phyloP scores from a whole-genome alignment of 2,797 vertebrate species.

The Phataginus tricuspis region DNA sequence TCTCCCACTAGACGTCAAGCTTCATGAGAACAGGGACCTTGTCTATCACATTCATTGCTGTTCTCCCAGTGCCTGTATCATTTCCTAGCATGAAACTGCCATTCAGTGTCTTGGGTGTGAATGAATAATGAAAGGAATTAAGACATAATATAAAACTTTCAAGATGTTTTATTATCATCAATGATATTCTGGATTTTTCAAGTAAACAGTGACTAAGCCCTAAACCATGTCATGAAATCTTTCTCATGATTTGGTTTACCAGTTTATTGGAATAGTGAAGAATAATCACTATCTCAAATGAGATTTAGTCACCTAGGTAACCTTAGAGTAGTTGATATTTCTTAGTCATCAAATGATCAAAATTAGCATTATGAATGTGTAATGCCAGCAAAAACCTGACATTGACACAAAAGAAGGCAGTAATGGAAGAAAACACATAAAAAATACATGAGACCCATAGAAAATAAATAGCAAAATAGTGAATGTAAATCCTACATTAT shows the following conservation, averaged over 20 bases:
- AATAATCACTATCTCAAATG: not conserved
- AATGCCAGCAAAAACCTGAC: not conserved
- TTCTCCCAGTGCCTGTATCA: not conserved
- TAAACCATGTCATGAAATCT: not conserved
- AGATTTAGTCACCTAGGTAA: not conserved
- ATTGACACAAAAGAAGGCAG: not conserved
- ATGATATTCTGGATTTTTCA: not conserved
- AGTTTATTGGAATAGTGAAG: not conserved
- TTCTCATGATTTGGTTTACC: not conserved
- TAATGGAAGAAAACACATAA: not conserved
- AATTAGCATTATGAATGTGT: not conserved
- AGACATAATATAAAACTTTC: not conserved
- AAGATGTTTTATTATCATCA: not conserved
- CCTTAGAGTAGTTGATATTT: not conserved
- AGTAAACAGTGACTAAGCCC: not conserved
- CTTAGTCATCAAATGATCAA: not conserved
- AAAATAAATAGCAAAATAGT: not conserved
- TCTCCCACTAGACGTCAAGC: not conserved
- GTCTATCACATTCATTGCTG: not conserved
- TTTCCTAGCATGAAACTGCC: not conserved
- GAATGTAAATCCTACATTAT: not conserved
- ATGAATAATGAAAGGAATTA: conserved; percentile 16
- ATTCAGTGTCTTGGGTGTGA: not conserved
- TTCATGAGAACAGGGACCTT: not conserved
- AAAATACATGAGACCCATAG: not conserved